Conservation (phyloP, 1,140 invertebrate genomes). For the Brachionus paranguensis region DNA sequence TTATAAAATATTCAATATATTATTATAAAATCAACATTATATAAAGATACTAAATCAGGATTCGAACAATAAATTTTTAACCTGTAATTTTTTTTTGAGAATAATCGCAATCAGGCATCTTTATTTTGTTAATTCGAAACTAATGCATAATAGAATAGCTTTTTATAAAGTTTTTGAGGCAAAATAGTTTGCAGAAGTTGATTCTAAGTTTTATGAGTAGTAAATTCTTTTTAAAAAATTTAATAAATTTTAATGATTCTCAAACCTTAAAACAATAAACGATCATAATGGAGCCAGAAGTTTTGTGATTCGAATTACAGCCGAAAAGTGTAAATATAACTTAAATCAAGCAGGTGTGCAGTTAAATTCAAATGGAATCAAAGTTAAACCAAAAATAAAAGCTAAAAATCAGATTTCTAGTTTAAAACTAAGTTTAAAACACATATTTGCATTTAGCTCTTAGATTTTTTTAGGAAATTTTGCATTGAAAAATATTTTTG, state of each 20-base stretch:
- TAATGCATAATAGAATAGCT: neutral
- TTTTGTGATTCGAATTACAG: neutral
- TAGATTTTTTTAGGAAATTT: neutral
- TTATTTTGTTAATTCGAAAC: neutral
- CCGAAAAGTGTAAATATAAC: neutral
- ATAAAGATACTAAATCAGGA: neutral
- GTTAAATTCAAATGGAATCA: neutral
- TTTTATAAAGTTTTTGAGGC: neutral
- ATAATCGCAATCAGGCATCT: neutral
- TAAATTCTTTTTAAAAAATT: neutral
- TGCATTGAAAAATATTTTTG: neutral
- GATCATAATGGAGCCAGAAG: neutral
- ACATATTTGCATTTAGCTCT: neutral
- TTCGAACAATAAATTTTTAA: no score
- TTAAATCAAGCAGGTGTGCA: neutral
- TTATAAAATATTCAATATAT: neutral
- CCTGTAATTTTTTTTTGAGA: neutral
- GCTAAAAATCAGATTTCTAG: neutral
- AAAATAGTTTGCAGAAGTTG: neutral
- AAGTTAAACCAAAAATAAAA: neutral
- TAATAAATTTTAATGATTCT: neutral
- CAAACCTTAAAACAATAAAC: neutral
- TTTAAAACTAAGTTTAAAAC: neutral
- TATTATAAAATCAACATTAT: neutral
- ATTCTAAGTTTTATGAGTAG: neutral